These are phyloP conservation scores for Callionymus lyra DNA, from an alignment of 2,113 vertebrate species.

Conservation along the genomic window DNA sequence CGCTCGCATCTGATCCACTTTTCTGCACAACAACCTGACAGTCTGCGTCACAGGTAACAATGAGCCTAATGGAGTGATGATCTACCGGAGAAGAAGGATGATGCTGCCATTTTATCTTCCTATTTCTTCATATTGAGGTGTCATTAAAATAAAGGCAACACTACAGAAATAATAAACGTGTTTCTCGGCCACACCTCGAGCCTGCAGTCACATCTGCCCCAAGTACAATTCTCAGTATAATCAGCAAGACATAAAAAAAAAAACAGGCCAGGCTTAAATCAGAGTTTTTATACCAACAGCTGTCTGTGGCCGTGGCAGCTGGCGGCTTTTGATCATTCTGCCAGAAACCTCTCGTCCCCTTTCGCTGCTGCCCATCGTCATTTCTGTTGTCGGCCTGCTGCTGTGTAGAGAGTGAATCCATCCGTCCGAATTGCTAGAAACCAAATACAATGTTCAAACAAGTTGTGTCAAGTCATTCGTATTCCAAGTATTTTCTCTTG, in stretches of 20 bases:
- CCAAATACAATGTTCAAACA: not conserved
- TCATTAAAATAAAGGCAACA: too few relatives aligned
- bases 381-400: conserved; percentile 25
- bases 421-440: conserved; percentile 6
- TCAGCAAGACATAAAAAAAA: conserved; percentile 1
- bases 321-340: conserved; percentile 24
- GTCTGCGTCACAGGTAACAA: conserved; percentile 14
- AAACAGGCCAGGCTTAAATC: conserved; percentile 9
- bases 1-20: not conserved
- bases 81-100: conserved; percentile 15
- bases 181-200: too few relatives aligned
- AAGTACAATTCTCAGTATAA: conserved; percentile 8
- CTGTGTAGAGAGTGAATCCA: conserved; percentile 8
- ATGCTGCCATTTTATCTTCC: too few relatives aligned
- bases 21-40: conserved; percentile 4
- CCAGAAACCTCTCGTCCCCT: conserved; percentile 27
- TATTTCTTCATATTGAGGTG: too few relatives aligned
- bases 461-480: too few relatives aligned
- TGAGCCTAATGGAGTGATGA: conserved; percentile 21
- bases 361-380: conserved; percentile 2
- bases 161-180: too few relatives aligned
- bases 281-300: conserved; percentile 12
- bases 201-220: too few relatives aligned
- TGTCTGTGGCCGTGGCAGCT: conserved; percentile 20
- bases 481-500: too few relatives aligned